Evolutionary conservation across 2,888 invertebrate species (phyloP), one percentile per base, ranked within the genome.

Genomic region (Mylabris sibirica): DNA sequence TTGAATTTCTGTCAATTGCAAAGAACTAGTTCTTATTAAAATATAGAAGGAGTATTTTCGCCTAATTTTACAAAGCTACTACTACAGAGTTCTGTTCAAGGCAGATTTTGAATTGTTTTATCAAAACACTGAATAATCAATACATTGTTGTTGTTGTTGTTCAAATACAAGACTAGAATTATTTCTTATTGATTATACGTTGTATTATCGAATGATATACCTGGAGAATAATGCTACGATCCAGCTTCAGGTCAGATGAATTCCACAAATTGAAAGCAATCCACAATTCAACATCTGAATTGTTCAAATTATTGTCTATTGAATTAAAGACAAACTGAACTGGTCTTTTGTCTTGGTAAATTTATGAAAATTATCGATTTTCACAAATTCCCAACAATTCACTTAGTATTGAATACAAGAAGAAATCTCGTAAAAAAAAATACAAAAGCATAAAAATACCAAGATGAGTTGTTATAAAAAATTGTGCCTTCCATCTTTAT

Each of bases 291-390:
- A 22, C 41, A 30, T 34, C n/a, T 35, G 38, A 38, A 61, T 61
- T 61, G 61, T 38, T 61, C 61, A 34, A 61, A 61, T 61, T 38
- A 38, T 38, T 60, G 61, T 38, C 35, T 22, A 61, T 61, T 38
- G n/a, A 30, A 41, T 38, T 38, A 38, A 60, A n/a, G 9, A 11
- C 35, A 61, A 30, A 61, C 61, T 35, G 17, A 61, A 11, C 12
- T 6, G 3, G 9, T 44, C 11, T 20, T 9, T 49, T 49, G 9
- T 3, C 49, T 49, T 20, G 20, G 20, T 9, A 49, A 4, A 20
- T 49, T 20, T 20, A 49, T 60, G 3, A 35, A n/a, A 14, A 60
- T 8, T 14, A n/a, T 60, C 38, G 11, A 38, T 60, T 60, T 60
- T 9, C 17, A 26, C 60, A 22, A n/a, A 30, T 22, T 49, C 60